phyloP scores from a whole-genome alignment of 2,888 invertebrate species.

The Leucozona laternaria region DNA sequence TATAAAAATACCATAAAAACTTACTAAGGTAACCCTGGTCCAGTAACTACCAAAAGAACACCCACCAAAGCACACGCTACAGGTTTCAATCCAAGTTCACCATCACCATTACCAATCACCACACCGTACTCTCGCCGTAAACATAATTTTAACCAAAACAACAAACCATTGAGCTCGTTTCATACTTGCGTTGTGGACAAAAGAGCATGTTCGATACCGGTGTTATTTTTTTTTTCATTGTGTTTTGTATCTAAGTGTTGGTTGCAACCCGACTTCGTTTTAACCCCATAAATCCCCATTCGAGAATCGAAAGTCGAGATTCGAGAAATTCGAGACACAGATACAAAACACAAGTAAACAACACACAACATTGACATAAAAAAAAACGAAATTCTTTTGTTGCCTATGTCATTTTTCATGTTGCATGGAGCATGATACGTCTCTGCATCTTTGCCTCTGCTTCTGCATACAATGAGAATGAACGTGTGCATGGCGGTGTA shows the following conservation, averaged over 20 bases:
- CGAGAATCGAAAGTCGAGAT: constrained; percentile 21
- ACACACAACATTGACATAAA: constrained; percentile 4
- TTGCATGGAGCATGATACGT: constrained; percentile 10
- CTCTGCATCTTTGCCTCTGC: background rate
- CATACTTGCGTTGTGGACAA: constrained; percentile 11
- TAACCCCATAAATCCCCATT: background rate
- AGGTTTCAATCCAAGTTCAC: constrained; percentile 26
- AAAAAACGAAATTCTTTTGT: constrained; percentile 29
- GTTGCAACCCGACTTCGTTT: background rate
- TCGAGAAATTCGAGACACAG: constrained; percentile 8
- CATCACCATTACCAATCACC: background rate
- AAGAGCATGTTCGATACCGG: constrained; percentile 15
- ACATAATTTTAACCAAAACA: constrained; percentile 7
- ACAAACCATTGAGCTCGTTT: background rate
- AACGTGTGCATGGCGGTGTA: constrained; percentile 15
- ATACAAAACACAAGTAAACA: constrained; percentile 14
- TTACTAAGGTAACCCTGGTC: background rate
- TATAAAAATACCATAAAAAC: too few species aligned
- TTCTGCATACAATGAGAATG: constrained; percentile 25
- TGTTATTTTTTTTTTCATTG: background rate
- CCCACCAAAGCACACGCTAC: constrained; percentile 7
- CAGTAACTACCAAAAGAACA: background rate
- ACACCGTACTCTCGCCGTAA: background rate
- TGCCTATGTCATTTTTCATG: constrained; percentile 59
- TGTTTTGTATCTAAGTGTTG: background rate